Conservation (phyloP, 2,797 vertebrate species). For the Acipenser transmontanus region DNA sequence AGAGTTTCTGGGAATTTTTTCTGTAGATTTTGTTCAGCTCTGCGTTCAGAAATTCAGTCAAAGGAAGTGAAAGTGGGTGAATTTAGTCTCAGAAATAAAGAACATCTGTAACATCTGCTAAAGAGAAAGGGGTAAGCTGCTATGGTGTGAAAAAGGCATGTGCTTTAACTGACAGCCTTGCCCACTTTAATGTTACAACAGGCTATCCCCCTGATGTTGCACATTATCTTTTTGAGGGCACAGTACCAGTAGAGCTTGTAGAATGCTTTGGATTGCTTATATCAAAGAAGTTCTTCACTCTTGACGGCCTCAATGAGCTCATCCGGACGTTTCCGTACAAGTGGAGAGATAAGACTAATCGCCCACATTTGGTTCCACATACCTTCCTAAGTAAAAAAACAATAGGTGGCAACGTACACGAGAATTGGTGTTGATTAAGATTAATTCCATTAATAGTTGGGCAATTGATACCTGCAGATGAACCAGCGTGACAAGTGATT, state of each 20-base stretch:
- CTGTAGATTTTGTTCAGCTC: constrained; percentile 22
- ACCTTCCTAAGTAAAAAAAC: constrained; percentile 5
- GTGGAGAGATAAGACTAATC: constrained; percentile 13
- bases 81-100: constrained; percentile 15
- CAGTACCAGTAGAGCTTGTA: constrained; percentile 12
- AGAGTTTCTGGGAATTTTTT: constrained; percentile 26
- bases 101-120: constrained; percentile 7
- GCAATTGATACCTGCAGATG: neutral
- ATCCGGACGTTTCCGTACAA: neutral
- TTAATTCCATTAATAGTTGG: neutral
- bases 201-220: constrained; percentile 18
- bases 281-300: constrained; percentile 19
- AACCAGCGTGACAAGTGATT: neutral
- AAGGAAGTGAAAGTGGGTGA: constrained; percentile 16
- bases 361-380: constrained; percentile 13
- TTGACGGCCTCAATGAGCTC: constrained; percentile 8
- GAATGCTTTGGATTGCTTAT: constrained; percentile 7
- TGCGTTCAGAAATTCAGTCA: constrained; percentile 12
- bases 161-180: constrained; percentile 15
- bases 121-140: neutral
- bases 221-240: constrained; percentile 10
- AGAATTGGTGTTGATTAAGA: neutral
- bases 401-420: neutral
- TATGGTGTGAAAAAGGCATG: constrained; percentile 21
- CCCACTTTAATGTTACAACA: constrained; percentile 15